Base-by-base conservation (phyloP, 2,113 vertebrate genomes). In the Phocoena phocoena region DNA sequence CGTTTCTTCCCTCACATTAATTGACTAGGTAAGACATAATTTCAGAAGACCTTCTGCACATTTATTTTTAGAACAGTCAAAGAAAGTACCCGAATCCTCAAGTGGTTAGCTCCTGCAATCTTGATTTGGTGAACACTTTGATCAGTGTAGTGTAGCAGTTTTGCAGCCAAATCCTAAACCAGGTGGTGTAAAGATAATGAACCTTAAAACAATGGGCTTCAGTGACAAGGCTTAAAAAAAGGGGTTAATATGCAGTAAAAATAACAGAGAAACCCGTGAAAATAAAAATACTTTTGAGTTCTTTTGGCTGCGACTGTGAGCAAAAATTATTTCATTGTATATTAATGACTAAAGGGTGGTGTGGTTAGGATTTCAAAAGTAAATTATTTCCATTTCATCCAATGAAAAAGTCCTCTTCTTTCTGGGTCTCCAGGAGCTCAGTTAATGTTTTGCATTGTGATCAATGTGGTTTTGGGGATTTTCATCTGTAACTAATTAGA, bases 131-230 rank as follows among this genome's bases (percentile, higher is more conserved):
- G 71, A 73, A 33, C 36, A 25, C 93, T 97, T 97, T 94, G 84
- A 98, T 98, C 94, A 96, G 31, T 33, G 67, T 23, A 8, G 41
- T 73, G 47, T 88, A 95, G 44, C 84, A 44, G 55, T 83, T 96
- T 90, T 93, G 33, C 8, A 93, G 90, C 71, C 58, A 58, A 33
- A 58, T 90, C 80, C 80, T 83, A 90, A 47, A 73, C 90, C 97
- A 97, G 96, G 90, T 97, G 88, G 47, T 55, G 68, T 55, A 94
- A 97, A 97, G 94, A 97, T 96, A 90, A 96, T 91, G 70, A 67
- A 60, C 28, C 86, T 96, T 80, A 21, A 88, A 94, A 70, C 55
- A 95, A 68, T 13, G 62, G 38, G 17, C 8, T 67, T 80, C 28
- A 20, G 55, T 63, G 83, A 53, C n/a, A 47, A 80, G 58, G 26